phyloP scores from a whole-genome alignment of 2,888 invertebrate genomes.

The Ptychoptera contaminata region DNA sequence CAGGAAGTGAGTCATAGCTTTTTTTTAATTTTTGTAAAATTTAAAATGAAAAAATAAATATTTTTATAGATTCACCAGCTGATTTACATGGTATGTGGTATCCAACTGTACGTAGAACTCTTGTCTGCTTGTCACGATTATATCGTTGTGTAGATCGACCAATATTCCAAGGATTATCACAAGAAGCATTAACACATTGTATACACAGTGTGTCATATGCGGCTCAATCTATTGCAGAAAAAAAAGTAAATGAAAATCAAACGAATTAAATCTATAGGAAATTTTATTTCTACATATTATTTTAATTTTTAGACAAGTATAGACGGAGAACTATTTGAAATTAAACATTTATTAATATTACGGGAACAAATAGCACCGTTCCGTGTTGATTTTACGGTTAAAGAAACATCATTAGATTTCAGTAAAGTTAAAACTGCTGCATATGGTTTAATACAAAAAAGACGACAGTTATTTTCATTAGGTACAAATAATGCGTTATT shows the following conservation, averaged over 20 bases:
- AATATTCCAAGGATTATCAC: conserved; percentile 93
- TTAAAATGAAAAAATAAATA: background rate
- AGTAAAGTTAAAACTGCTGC: conserved; percentile 82
- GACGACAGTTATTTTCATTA: conserved; percentile 72
- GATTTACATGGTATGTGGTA: conserved; percentile 99
- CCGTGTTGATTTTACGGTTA: conserved; percentile 84
- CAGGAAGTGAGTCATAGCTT: conserved; percentile 25
- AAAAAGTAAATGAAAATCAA: conserved; percentile 44
- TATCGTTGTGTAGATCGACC: conserved; percentile 79
- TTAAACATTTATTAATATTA: conserved; percentile 91
- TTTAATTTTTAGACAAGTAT: conserved; percentile 42
- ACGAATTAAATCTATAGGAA: background rate
- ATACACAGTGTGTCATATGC: conserved; percentile 79
- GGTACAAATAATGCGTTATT: conserved; percentile 80
- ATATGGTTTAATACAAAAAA: conserved; percentile 54
- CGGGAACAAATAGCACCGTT: conserved; percentile 97
- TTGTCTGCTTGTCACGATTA: conserved; percentile 85
- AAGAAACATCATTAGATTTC: conserved; percentile 87
- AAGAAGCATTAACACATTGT: conserved; percentile 86
- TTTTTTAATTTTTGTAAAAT: background rate
- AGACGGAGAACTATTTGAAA: conserved; percentile 94
- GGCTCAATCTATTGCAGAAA: conserved; percentile 56
- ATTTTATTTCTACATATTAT: conserved; percentile 1
- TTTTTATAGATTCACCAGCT: conserved; percentile 56
- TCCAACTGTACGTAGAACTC: conserved; percentile 86